These are phyloP conservation scores for Drosophila ambigua DNA, from an alignment of 1,140 invertebrate genomes.

Conservation along the genomic window DNA sequence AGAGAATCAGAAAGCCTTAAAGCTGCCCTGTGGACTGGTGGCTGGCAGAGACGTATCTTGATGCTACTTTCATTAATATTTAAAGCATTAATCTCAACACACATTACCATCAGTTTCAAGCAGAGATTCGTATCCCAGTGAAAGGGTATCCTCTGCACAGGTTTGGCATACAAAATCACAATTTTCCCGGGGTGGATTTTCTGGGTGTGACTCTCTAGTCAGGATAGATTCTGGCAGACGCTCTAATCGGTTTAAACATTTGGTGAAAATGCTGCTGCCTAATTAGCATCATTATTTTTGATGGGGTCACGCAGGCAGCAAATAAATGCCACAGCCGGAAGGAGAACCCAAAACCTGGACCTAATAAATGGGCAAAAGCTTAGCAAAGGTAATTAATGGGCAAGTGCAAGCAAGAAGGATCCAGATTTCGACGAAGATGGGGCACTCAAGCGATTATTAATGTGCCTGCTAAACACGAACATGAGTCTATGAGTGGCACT, in stretches of 20 bases:
- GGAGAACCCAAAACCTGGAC: neutral
- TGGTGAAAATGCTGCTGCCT: slow-evolving; percentile 62
- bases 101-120: no score
- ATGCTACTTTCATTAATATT: no score
- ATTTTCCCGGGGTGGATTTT: slow-evolving; percentile 13
- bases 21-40: no score
- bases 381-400: slow-evolving; percentile 65
- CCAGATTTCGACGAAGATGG: neutral
- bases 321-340: slow-evolving; percentile 2
- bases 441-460: slow-evolving; percentile 59
- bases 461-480: slow-evolving; percentile 44
- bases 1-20: no score
- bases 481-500: slow-evolving; percentile 24
- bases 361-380: slow-evolving; percentile 64
- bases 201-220: neutral
- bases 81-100: no score
- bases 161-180: neutral
- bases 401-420: slow-evolving; percentile 15
- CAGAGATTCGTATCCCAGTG: no score
- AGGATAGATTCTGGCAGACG: slow-evolving; percentile 36
- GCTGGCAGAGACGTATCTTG: no score
- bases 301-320: slow-evolving; percentile 63
- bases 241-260: slow-evolving; percentile 74
- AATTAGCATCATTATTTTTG: slow-evolving; percentile 78
- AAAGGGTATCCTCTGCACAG: no score